Evolutionary conservation across 2,113 vertebrate species (phyloP).

Genomic region (Seriola quinqueradiata): DNA sequence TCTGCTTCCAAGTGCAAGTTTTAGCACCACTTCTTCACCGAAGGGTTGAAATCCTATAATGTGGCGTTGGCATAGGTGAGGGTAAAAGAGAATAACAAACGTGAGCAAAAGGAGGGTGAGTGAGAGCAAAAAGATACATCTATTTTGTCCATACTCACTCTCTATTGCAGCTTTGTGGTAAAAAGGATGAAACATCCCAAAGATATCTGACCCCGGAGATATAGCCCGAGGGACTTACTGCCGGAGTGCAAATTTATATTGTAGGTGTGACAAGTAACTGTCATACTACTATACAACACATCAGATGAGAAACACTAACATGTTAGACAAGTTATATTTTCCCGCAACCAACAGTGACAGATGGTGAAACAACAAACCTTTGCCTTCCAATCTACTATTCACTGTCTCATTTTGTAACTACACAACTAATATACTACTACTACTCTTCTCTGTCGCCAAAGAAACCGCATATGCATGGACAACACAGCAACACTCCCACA

Average conservation of each 20-base stretch:
- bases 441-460: conserved; percentile 10
- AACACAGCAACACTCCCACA: background rate
- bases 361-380: conserved; percentile 26
- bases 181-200: background rate
- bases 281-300: background rate
- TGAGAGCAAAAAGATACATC: conserved; percentile 8
- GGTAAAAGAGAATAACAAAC: conserved; percentile 11
- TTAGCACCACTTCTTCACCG: conserved; percentile 31
- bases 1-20: conserved; percentile 68
- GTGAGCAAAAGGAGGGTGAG: background rate
- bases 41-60: conserved; percentile 25
- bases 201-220: background rate
- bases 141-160: background rate
- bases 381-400: conserved; percentile 8
- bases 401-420: conserved; percentile 12
- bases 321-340: conserved; percentile 30
- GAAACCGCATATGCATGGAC: background rate
- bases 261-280: background rate
- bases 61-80: conserved; percentile 11
- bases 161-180: background rate
- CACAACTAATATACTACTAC: background rate
- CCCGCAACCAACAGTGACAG: conserved; percentile 22
- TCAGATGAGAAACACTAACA: background rate
- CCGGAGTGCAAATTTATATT: background rate
- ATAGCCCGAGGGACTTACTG: background rate